These are phyloP conservation scores for Pemphigus obesinymphae DNA, from an alignment of 1,140 invertebrate genomes.

Conservation along the genomic window DNA sequence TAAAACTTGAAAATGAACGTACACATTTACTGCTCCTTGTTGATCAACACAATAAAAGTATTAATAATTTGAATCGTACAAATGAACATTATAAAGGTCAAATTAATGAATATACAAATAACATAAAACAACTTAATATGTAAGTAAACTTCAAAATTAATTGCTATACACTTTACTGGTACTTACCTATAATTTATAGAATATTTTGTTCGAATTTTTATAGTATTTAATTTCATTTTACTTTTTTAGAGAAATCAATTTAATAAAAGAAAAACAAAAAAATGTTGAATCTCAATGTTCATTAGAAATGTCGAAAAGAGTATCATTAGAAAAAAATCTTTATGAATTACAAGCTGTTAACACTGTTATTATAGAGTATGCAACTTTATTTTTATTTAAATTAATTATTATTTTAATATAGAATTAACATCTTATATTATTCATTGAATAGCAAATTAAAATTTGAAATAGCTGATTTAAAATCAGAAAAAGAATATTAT, in stretches of 20 bases:
- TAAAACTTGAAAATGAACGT: no score
- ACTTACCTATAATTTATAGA: background rate
- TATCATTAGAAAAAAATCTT: background rate
- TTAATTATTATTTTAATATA: background rate
- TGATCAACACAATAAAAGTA: background rate
- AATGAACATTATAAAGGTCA: background rate
- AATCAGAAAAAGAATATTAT: conserved; percentile 5
- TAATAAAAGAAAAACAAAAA: background rate
- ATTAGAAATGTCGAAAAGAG: background rate
- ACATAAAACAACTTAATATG: background rate
- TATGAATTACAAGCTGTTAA: conserved; percentile 14
- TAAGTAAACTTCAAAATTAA: background rate
- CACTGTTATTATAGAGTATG: background rate
- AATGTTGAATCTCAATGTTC: background rate
- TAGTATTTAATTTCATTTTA: background rate
- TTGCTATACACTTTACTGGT: no score
- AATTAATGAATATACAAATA: background rate
- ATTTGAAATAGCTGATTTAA: conserved; percentile 7
- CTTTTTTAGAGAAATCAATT: background rate
- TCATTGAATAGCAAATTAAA: background rate
- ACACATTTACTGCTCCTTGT: no score
- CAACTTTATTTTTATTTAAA: background rate
- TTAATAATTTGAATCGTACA: background rate
- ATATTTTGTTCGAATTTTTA: background rate
- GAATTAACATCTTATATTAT: background rate